phyloP scores from a whole-genome alignment of 2,113 vertebrate genomes.

The Actinemys pallida region DNA sequence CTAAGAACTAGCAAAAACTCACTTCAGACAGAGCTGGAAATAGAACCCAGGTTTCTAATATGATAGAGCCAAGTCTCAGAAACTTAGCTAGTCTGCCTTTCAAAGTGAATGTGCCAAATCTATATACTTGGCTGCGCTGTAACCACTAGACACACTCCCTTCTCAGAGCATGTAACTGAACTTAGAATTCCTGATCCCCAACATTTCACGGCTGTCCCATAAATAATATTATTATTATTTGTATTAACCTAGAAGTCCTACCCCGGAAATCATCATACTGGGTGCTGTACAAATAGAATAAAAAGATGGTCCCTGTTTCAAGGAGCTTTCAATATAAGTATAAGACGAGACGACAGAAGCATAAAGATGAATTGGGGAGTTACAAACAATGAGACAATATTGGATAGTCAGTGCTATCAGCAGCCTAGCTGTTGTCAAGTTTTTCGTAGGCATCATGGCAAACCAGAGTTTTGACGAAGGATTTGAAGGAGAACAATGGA shows the following conservation, averaged over 20 bases:
- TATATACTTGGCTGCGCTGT: neutral
- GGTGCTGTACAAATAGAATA: neutral
- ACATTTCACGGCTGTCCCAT: neutral
- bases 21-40: neutral
- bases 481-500: neutral
- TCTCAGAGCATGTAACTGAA: neutral
- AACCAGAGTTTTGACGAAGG: neutral
- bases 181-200: neutral
- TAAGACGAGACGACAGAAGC: neutral
- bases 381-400: neutral
- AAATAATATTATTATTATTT: neutral
- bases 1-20: neutral
- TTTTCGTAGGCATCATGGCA: neutral
- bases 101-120: neutral
- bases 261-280: neutral
- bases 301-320: neutral
- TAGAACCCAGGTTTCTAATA: neutral
- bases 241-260: neutral
- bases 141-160: neutral
- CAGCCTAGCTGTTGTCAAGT: neutral
- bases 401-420: neutral
- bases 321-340: neutral
- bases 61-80: neutral
- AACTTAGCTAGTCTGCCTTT: neutral
- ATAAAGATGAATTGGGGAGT: neutral